Percentiles rank a stretch among this genome's conserved stretches.
phyloP scores from a whole-genome alignment of 1,140 invertebrate species.

The Orchesella cincta region DNA sequence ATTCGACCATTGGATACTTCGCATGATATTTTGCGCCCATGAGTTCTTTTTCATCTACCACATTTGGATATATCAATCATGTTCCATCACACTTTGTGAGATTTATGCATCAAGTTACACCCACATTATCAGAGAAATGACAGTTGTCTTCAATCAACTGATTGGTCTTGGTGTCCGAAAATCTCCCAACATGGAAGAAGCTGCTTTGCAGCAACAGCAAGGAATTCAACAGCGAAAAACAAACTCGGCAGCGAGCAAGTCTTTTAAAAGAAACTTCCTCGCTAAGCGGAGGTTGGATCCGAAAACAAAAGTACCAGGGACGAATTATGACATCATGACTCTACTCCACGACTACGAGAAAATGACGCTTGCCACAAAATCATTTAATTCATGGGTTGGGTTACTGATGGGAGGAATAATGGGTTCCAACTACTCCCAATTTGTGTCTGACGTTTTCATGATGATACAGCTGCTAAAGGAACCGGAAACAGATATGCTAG shows the following conservation, averaged over 20 bases:
- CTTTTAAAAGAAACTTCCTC: not conserved
- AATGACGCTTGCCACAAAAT: conserved; percentile 6
- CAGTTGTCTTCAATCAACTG: conserved; percentile 15
- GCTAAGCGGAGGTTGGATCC: not conserved
- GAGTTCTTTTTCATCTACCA: conserved; percentile 29
- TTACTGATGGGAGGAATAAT: conserved; percentile 8
- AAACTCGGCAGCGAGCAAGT: not conserved
- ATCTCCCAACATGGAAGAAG: not conserved
- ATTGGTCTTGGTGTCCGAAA: conserved; percentile 5
- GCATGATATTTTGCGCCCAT: conserved; percentile 23
- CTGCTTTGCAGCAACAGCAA: not conserved
- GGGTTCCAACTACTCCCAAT: conserved; percentile 18
- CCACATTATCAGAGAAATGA: conserved; percentile 35
- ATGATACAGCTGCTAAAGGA: conserved; percentile 31
- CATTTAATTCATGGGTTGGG: conserved; percentile 33
- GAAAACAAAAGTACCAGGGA: conserved; percentile 32
- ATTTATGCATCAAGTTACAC: conserved; percentile 31
- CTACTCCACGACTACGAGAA: conserved; percentile 30
- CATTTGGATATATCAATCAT: conserved; percentile 37
- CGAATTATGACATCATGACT: conserved; percentile 17
- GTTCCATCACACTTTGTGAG: not conserved
- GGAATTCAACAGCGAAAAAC: not conserved
- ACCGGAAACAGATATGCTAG: conserved; percentile 25
- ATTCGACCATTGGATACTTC: not conserved
- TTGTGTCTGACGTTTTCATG: conserved; percentile 37